Evolutionary conservation across 1,140 invertebrate genomes (phyloP).

Genomic region (Asbolus verrucosus): DNA sequence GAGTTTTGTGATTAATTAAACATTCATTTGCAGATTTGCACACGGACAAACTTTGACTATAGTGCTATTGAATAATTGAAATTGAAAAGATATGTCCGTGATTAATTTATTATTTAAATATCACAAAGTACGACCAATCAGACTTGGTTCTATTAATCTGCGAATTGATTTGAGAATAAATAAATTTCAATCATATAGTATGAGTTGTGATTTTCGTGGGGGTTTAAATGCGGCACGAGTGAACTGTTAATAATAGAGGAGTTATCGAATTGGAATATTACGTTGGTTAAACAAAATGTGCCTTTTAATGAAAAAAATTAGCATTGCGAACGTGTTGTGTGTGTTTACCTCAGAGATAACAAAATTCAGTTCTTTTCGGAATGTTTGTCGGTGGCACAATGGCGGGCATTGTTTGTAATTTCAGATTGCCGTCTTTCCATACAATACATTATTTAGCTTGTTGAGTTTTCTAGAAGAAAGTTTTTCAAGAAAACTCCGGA

Average conservation of each 20-base stretch:
- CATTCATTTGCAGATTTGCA: conserved; percentile 31
- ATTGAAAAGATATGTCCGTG: neutral
- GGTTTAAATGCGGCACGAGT: neutral
- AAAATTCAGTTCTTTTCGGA: neutral
- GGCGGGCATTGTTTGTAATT: conserved; percentile 21
- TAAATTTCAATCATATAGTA: no score
- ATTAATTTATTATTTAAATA: neutral
- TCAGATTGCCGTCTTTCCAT: conserved; percentile 3
- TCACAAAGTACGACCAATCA: neutral
- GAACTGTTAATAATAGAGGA: neutral
- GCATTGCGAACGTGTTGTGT: neutral
- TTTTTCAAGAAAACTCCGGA: conserved; percentile 17
- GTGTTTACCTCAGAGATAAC: neutral
- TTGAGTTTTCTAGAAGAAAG: conserved; percentile 20
- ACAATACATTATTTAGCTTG: conserved; percentile 36
- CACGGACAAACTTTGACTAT: neutral
- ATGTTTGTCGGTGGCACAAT: conserved; percentile 1
- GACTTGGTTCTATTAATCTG: neutral
- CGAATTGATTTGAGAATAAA: neutral
- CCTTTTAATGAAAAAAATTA: neutral
- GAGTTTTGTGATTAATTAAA: conserved; percentile 26
- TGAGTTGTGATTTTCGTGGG: neutral
- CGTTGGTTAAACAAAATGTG: neutral
- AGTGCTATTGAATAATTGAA: neutral
- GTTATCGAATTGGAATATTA: neutral